Percentiles rank a stretch among this genome's conserved stretches.
Conservation (phyloP, 1,140 invertebrate genomes). For the Dinoponera quadriceps region DNA sequence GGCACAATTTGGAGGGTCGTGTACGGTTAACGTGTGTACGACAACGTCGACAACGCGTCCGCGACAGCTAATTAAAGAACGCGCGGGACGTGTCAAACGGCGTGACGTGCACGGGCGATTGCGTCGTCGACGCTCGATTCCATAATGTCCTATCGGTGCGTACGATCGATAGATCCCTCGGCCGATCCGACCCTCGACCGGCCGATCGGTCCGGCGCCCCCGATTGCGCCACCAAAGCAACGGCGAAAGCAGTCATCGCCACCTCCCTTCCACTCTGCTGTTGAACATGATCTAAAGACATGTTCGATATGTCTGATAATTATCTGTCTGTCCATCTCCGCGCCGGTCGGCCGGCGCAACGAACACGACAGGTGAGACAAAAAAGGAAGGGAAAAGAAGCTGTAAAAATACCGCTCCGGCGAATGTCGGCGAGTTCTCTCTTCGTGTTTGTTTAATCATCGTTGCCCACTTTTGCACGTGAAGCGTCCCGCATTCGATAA, state of each 20-base stretch:
- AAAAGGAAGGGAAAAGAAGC: slow-evolving; percentile 26
- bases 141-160: slow-evolving; percentile 49
- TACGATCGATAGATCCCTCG: slow-evolving; percentile 71
- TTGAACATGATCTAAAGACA: slow-evolving; percentile 52
- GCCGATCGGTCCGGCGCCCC: slow-evolving; percentile 36
- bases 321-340: slow-evolving; percentile 53
- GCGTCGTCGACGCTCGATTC: slow-evolving; percentile 31
- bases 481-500: not conserved
- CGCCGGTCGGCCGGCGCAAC: slow-evolving; percentile 10
- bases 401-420: slow-evolving; percentile 2
- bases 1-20: slow-evolving; percentile 12
- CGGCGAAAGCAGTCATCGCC: slow-evolving; percentile 44
- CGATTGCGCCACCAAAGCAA: slow-evolving; percentile 66
- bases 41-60: slow-evolving; percentile 11
- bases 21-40: not conserved
- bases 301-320: slow-evolving; percentile 56
- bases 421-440: slow-evolving; percentile 2
- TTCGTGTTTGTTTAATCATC: not conserved
- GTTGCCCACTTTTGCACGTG: not conserved
- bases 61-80: slow-evolving; percentile 54
- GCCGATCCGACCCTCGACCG: slow-evolving; percentile 68
- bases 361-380: slow-evolving; percentile 36
- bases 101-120: slow-evolving; percentile 34
- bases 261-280: slow-evolving; percentile 38
- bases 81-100: slow-evolving; percentile 45